phyloP scores from a whole-genome alignment of 2,797 vertebrate genomes.

The Malacoraja senta region DNA sequence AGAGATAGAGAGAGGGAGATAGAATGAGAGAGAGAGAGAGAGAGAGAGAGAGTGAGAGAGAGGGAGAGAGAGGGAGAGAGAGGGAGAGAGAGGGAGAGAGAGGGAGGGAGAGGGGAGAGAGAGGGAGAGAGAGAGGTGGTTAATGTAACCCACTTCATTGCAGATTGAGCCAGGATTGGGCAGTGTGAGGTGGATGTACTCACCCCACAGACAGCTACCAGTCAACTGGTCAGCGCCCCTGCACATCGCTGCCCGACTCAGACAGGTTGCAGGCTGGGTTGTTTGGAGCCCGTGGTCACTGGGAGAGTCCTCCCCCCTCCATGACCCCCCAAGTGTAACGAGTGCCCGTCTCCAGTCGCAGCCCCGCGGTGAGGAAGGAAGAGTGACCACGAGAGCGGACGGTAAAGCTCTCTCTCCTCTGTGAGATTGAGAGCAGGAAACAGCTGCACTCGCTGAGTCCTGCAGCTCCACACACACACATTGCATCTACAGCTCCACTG shows the following conservation, averaged over 20 bases:
- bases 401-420: neutral
- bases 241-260: neutral
- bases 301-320: neutral
- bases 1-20: too few species aligned
- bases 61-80: too few species aligned
- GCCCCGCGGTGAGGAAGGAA: conserved; percentile 3
- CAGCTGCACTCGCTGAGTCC: conserved; percentile 13
- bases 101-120: too few species aligned
- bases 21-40: too few species aligned
- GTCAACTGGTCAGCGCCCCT: neutral
- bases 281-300: neutral
- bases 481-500: too few species aligned
- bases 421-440: neutral
- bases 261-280: neutral
- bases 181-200: neutral
- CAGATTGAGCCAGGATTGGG: neutral
- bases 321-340: neutral
- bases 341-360: neutral
- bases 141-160: neutral
- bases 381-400: neutral
- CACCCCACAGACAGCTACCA: neutral
- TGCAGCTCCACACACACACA: neutral
- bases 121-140: neutral
- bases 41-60: too few species aligned
- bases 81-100: too few species aligned